These are phyloP conservation scores for Clarias batrachus DNA, from an alignment of 2,113 vertebrate genomes.

Conservation along the genomic window DNA sequence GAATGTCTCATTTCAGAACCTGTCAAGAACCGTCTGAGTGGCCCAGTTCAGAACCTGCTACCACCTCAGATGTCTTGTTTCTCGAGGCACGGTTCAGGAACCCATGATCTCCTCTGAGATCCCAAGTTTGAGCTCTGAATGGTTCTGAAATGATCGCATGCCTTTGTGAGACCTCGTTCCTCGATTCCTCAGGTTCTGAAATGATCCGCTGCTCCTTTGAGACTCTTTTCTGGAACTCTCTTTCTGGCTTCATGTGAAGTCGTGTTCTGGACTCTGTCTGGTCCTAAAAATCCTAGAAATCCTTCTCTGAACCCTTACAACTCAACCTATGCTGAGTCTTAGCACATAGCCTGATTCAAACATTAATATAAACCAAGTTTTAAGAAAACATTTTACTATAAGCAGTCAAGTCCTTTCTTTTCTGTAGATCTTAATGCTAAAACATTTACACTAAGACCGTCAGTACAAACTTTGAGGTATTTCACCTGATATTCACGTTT, in stretches of 20 bases:
- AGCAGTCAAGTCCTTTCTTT: neutral
- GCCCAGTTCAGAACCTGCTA: no score
- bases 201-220: neutral
- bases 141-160: no score
- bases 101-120: no score
- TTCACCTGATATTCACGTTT: neutral
- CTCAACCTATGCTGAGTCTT: neutral
- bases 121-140: no score
- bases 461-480: neutral
- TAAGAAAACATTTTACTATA: neutral
- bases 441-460: neutral
- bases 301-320: conserved; percentile 9
- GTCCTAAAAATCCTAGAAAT: conserved; percentile 28
- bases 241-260: conserved; percentile 14
- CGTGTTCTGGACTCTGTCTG: conserved; percentile 21
- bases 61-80: no score
- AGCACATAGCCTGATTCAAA: neutral
- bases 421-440: neutral
- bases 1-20: no score
- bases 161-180: no score
- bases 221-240: neutral
- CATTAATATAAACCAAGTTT: neutral
- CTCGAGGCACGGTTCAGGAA: no score
- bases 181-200: neutral
- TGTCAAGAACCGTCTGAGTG: no score